Conservation (phyloP, 2,797 vertebrate genomes). For the Tragelaphus oryx region DNA sequence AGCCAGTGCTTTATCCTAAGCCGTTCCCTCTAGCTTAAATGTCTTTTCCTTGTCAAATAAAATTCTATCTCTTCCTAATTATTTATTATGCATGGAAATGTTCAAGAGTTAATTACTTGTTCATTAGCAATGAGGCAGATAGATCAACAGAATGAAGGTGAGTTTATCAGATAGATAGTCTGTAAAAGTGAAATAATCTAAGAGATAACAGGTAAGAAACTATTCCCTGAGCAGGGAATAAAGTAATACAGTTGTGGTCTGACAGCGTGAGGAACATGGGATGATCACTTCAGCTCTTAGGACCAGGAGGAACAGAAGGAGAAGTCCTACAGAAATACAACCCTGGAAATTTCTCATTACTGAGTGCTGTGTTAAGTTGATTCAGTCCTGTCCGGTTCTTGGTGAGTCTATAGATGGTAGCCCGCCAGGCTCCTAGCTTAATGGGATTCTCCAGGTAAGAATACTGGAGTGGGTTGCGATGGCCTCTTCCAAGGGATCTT, state of each 20-base stretch:
- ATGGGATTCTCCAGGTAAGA: neutral
- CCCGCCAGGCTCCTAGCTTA: neutral
- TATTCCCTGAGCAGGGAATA: neutral
- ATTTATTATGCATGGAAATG: neutral
- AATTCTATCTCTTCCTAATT: neutral
- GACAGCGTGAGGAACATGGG: neutral
- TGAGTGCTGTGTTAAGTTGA: neutral
- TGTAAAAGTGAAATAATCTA: neutral
- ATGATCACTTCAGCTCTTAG: neutral
- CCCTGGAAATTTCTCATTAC: neutral
- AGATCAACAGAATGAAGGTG: neutral
- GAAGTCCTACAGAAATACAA: conserved; percentile 20
- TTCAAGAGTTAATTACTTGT: conserved; percentile 10
- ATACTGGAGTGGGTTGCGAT: neutral
- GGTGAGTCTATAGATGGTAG: neutral
- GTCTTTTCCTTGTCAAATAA: neutral
- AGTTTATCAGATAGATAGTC: neutral
- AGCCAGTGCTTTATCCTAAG: neutral
- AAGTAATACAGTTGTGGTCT: neutral
- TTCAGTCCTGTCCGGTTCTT: neutral
- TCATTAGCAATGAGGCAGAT: neutral
- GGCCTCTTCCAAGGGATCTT: neutral
- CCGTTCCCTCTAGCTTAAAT: neutral
- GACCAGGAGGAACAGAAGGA: neutral
- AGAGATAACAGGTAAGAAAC: neutral